Conservation (phyloP, 2,888 invertebrate species). For the Dromius quadrimaculatus region DNA sequence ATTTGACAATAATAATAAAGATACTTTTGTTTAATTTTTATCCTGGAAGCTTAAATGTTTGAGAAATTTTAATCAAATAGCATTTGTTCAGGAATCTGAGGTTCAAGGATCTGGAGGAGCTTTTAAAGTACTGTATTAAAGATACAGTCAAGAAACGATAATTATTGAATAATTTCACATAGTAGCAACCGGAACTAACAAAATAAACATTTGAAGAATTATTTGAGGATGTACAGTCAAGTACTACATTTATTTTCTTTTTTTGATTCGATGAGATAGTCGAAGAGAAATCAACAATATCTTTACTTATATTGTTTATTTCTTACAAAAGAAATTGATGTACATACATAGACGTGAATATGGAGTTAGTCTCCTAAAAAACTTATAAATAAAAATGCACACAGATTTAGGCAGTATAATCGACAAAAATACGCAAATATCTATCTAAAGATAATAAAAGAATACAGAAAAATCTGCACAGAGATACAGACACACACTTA, state of each 20-base stretch:
- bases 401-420: constrained; percentile 47
- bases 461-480: constrained; percentile 28
- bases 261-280: neutral
- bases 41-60: no score
- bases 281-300: neutral
- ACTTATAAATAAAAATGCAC: constrained; percentile 43
- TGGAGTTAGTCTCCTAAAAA: constrained; percentile 36
- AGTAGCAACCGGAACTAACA: no score
- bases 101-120: no score
- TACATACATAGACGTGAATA: constrained; percentile 38
- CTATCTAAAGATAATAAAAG: constrained; percentile 34
- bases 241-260: neutral
- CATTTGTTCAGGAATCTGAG: constrained; percentile 14
- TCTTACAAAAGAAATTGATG: constrained; percentile 38
- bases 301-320: constrained; percentile 39
- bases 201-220: neutral
- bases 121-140: neutral
- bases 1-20: constrained; percentile 11
- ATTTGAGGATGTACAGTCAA: neutral
- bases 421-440: constrained; percentile 44
- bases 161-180: neutral
- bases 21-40: neutral
- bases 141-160: neutral
- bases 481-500: constrained; percentile 44
- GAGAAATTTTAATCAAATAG: neutral